A percentile compares a stretch with the other conserved stretches of the same genome.
Conservation (phyloP, 2,113 vertebrate genomes). For the Pachypanchax playfairii region DNA sequence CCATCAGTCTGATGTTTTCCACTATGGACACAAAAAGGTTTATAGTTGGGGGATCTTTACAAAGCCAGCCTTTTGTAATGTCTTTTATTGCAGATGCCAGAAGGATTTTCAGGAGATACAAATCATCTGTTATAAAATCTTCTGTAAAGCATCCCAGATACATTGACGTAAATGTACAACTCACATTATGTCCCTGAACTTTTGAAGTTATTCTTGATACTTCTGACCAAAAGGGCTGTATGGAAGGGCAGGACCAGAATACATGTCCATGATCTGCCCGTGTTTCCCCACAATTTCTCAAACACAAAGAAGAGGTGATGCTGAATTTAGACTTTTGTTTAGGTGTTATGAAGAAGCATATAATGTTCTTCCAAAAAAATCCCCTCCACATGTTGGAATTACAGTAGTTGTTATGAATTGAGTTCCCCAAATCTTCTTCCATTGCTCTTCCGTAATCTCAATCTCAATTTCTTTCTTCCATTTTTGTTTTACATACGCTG, state of each 20-base stretch:
- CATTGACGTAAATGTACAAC: not conserved
- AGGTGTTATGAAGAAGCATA: not conserved
- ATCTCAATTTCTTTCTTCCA: not conserved
- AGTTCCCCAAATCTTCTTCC: not conserved
- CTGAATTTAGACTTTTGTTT: constrained; percentile 1
- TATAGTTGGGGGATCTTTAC: not conserved
- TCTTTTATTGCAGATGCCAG: not conserved
- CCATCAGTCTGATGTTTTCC: not conserved
- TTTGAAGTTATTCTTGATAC: not conserved
- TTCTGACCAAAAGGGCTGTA: not conserved
- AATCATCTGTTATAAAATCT: not conserved
- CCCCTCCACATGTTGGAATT: not conserved
- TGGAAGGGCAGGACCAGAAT: not conserved
- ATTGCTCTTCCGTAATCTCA: not conserved
- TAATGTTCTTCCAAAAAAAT: not conserved
- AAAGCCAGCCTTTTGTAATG: not conserved
- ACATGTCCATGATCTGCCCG: not conserved
- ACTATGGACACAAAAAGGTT: not conserved
- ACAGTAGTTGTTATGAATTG: not conserved
- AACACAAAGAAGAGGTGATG: not conserved
- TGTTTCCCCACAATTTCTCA: not conserved
- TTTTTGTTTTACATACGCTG: not conserved
- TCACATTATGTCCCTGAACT: not conserved
- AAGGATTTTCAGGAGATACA: not conserved
- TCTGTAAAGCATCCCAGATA: not conserved